Percentiles rank a stretch among this genome's conserved stretches.
phyloP scores from a whole-genome alignment of 2,113 vertebrate genomes.

The Morone chrysops region DNA sequence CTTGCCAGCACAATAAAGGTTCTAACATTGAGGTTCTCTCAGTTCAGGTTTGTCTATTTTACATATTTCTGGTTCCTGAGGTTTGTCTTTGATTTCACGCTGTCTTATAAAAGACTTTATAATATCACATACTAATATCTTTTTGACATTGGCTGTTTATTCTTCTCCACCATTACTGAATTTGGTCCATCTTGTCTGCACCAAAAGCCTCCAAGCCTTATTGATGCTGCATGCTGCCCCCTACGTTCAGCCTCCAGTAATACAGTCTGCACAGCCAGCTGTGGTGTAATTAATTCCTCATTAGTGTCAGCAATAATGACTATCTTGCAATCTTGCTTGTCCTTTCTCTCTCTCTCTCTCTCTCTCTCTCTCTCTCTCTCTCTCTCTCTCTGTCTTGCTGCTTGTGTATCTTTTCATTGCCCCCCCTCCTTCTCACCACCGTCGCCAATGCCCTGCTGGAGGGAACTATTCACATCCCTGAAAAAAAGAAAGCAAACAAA shows the following conservation, averaged over 20 bases:
- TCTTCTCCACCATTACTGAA: slow-evolving; percentile 1
- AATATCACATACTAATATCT: slow-evolving; percentile 5
- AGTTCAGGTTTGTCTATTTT: not conserved
- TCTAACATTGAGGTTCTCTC: not conserved
- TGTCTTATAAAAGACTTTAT: not conserved
- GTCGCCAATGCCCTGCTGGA: slow-evolving; percentile 46
- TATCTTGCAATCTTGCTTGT: slow-evolving; percentile 56
- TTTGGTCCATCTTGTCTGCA: slow-evolving; percentile 2
- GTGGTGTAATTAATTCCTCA: slow-evolving; percentile 77
- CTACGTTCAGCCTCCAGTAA: slow-evolving; percentile 55
- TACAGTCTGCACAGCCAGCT: slow-evolving; percentile 68
- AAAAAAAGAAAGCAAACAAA: slow-evolving; percentile 66
- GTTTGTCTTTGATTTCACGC: slow-evolving; percentile 10
- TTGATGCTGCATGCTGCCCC: slow-evolving; percentile 61
- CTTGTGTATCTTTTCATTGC: not conserved
- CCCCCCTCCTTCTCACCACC: not conserved
- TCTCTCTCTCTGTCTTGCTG: not conserved
- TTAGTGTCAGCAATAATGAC: slow-evolving; percentile 75
- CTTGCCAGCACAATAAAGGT: not conserved
- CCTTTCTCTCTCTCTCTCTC: slow-evolving; percentile 14
- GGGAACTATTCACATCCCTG: slow-evolving; percentile 33
- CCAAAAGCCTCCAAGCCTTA: not conserved
- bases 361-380: slow-evolving; percentile 2
- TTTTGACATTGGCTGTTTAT: slow-evolving; percentile 26
- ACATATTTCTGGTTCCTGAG: not conserved